Evolutionary conservation across 30 jellyfish, hydroid and myxozoan species (phyloP), one percentile per base, ranked within the genome.

Genomic region (Chrysaora quinquecirrha): DNA sequence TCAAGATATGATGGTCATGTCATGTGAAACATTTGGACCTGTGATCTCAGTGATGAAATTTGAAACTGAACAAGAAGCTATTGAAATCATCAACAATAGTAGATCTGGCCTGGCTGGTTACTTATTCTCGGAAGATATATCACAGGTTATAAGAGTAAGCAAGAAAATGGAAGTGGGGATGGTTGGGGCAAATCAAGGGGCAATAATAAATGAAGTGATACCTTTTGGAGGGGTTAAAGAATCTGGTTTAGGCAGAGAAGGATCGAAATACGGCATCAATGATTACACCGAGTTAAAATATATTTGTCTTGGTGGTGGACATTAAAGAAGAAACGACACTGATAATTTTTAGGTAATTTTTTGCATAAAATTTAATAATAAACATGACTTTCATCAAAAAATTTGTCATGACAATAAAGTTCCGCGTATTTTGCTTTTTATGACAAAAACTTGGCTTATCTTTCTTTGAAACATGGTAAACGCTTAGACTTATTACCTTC

Each of bases 221-320:
- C 99, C 99, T 2, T 94, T 94, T 89, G 99, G 99, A 16, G 99
- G 99, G 12, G 64, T 88, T 34, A 94, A 94, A 47, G 98, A 94
- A 65, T 94, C 99, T 12, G 99, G 99, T 3, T 38, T 94, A 23
- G 99, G 99, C 50, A 52, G 97, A 47, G 99, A 94, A 58, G 98
- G 98, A 12, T 87, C 98, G 12, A 48, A 63, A 20, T 75, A 83
- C 48, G 98, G 98, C 11, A 69, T 87, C 31, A 60, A 80, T 33
- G 96, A 87, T 24, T 87, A 80, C 28, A 22, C 69, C 0, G 96
- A 87, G 70, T 21, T 70, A 0, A 87, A 87, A 38, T 78, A 73
- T 64, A 46, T 85, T 46, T 62, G 88, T 78, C 21, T 85, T 32
- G 96, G 96, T 30, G 78, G 72, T n/a, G n/a, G n/a, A n/a, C n/a